A percentile compares a stretch with the other conserved stretches of the same genome.
Conservation (phyloP, 1,140 invertebrate species). For the Halesus radiatus region DNA sequence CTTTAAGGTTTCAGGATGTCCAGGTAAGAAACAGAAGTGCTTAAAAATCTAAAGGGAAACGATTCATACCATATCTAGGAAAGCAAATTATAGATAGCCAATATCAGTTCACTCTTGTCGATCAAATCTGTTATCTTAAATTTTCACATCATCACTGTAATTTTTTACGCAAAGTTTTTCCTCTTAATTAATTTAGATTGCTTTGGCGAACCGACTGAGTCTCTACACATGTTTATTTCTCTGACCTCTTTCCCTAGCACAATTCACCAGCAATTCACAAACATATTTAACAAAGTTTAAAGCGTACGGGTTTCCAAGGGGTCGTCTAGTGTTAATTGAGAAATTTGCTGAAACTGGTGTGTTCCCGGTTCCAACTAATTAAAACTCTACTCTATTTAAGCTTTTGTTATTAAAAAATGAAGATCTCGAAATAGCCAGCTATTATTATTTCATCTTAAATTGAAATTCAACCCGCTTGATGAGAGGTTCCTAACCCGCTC, state of each 20-base stretch:
- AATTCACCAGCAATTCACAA: conserved; percentile 36
- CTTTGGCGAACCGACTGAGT: neutral
- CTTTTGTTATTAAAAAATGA: conserved; percentile 2
- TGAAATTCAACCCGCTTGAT: too few relatives aligned
- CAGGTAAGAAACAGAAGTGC: too few relatives aligned
- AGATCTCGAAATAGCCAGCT: neutral
- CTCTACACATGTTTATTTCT: conserved; percentile 23
- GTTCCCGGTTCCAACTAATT: conserved; percentile 18
- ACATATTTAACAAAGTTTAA: conserved; percentile 32
- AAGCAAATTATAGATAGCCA: too few relatives aligned
- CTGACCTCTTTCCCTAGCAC: conserved; percentile 8
- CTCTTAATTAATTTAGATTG: conserved; percentile 18
- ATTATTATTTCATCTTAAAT: too few relatives aligned
- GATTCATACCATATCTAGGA: too few relatives aligned
- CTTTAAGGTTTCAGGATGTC: too few relatives aligned
- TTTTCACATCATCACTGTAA: too few relatives aligned
- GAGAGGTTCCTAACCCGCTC: too few relatives aligned
- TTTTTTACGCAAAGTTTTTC: too few relatives aligned
- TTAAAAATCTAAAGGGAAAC: too few relatives aligned
- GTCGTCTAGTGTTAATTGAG: conserved; percentile 37
- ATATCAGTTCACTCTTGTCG: too few relatives aligned
- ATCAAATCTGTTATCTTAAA: too few relatives aligned
- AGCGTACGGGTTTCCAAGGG: conserved; percentile 26
- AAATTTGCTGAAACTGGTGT: conserved; percentile 11
- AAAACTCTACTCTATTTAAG: conserved; percentile 30